Conservation (phyloP, 2,797 vertebrate species). For the Synaphobranchus kaupii region DNA sequence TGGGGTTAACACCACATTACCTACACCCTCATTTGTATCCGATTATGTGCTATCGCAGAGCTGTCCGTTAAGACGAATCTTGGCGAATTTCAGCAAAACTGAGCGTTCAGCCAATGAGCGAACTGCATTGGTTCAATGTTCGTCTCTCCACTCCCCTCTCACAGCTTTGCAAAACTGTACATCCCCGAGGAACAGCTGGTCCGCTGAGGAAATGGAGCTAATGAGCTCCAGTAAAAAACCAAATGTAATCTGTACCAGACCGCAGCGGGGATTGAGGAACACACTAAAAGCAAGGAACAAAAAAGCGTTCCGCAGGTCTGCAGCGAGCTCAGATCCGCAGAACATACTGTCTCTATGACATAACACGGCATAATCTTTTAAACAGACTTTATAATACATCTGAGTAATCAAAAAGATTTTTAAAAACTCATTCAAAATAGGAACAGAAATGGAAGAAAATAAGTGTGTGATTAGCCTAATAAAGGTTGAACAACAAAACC, state of each 20-base stretch:
- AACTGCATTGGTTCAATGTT: constrained; percentile 19
- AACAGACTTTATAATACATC: background rate
- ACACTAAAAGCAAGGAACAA: background rate
- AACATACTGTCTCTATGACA: background rate
- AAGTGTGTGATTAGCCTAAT: background rate
- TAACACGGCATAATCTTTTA: background rate
- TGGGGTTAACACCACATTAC: background rate
- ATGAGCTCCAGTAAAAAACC: background rate
- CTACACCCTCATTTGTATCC: background rate
- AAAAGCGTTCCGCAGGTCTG: background rate
- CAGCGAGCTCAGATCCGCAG: background rate
- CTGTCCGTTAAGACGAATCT: constrained; percentile 3
- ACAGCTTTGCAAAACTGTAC: background rate
- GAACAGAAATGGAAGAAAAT: background rate
- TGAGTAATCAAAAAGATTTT: background rate
- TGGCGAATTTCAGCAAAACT: background rate
- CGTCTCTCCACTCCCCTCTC: background rate
- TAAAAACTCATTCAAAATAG: background rate
- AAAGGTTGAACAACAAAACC: background rate
- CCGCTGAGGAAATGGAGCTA: background rate
- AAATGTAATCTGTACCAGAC: background rate
- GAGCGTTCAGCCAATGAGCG: constrained; percentile 12
- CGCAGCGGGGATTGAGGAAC: background rate
- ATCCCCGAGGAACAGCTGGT: background rate
- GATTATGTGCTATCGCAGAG: background rate